Evolutionary conservation across 2,797 vertebrate species (phyloP).

Genomic region (Tarsius wallacei): DNA sequence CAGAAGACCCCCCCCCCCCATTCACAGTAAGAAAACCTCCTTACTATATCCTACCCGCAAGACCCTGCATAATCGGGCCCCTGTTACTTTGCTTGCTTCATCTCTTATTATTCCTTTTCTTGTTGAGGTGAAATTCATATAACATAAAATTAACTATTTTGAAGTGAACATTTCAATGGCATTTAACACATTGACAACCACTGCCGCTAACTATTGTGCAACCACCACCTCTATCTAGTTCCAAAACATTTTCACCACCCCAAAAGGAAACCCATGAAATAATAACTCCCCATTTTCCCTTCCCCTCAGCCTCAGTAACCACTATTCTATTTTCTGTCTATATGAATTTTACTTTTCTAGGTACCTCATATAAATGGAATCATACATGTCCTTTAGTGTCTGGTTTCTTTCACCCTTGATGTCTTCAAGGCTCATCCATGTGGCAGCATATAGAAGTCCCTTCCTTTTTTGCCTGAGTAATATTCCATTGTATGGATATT

Average conservation of each 20-base stretch:
- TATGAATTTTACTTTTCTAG: not conserved
- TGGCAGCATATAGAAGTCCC: not conserved
- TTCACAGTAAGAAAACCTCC: not conserved
- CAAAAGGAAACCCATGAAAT: slow-evolving; percentile 4
- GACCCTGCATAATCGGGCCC: not conserved
- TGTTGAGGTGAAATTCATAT: too few relatives aligned
- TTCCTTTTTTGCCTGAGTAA: not conserved
- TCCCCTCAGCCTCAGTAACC: not conserved
- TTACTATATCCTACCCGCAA: not conserved
- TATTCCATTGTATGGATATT: too few relatives aligned
- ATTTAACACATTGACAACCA: not conserved
- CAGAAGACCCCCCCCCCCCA: not conserved
- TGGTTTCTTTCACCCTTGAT: not conserved
- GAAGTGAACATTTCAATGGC: not conserved
- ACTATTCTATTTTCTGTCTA: not conserved
- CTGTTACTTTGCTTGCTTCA: not conserved
- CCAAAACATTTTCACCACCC: not conserved
- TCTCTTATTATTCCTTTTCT: slow-evolving; percentile 5
- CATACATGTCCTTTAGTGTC: not conserved
- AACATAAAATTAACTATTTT: too few relatives aligned
- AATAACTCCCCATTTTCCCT: not conserved
- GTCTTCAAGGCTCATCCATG: not conserved
- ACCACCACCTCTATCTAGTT: too few relatives aligned
- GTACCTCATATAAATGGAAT: too few relatives aligned
- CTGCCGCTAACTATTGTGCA: not conserved